These are phyloP conservation scores for Drosophila merina DNA, from an alignment of 2,888 invertebrate genomes.

Conservation along the genomic window DNA sequence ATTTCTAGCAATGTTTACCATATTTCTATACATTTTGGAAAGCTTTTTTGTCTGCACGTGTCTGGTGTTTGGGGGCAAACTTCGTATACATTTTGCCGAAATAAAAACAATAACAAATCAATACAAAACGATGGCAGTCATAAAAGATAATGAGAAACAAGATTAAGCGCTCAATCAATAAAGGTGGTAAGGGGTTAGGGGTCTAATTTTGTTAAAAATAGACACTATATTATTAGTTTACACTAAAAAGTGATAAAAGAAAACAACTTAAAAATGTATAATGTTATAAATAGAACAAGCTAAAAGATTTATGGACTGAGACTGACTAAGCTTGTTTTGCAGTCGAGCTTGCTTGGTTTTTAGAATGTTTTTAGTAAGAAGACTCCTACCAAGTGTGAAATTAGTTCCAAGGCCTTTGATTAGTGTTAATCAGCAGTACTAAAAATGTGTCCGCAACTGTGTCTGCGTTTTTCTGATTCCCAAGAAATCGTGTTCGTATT, in stretches of 20 bases:
- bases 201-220: too few relatives aligned
- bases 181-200: neutral
- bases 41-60: slow-evolving; percentile 26
- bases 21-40: neutral
- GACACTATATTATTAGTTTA: too few relatives aligned
- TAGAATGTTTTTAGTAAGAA: neutral
- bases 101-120: slow-evolving; percentile 20
- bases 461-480: neutral
- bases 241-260: too few relatives aligned
- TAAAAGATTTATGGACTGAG: too few relatives aligned
- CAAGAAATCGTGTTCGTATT: slow-evolving; percentile 11
- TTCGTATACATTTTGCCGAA: slow-evolving; percentile 1
- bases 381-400: too few relatives aligned
- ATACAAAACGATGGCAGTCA: slow-evolving; percentile 16
- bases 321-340: too few relatives aligned
- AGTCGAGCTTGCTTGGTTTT: neutral
- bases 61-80: neutral
- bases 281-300: too few relatives aligned
- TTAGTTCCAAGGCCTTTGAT: neutral
- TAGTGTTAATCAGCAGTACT: neutral
- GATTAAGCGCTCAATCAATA: neutral
- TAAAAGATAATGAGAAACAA: neutral
- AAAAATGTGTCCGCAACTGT: neutral
- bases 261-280: too few relatives aligned
- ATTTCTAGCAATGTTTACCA: neutral